Conservation (phyloP, 2,888 invertebrate species). For the Notocelia uddmanniana region DNA sequence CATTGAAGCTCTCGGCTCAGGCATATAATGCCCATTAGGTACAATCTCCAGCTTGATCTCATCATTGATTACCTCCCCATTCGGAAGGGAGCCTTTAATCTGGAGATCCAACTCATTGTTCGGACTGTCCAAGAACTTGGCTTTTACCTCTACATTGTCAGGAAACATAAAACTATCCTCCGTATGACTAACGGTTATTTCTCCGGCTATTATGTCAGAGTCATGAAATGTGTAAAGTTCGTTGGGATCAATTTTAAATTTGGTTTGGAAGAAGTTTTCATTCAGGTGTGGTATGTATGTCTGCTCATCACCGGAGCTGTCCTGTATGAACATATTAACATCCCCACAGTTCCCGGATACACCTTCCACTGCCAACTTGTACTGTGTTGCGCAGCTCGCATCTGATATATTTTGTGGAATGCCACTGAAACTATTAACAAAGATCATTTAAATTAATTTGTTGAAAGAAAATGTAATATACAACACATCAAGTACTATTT, state of each 20-base stretch:
- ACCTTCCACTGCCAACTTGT: conserved; percentile 81
- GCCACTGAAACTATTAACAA: conserved; percentile 76
- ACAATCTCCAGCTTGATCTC: conserved; percentile 64
- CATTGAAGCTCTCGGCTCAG: conserved; percentile 46
- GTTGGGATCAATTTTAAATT: conserved; percentile 83
- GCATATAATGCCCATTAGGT: conserved; percentile 72
- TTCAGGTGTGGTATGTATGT: conserved; percentile 75
- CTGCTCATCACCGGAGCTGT: conserved; percentile 77
- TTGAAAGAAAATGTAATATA: background rate
- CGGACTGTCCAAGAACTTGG: conserved; percentile 68
- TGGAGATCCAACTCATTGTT: conserved; percentile 67
- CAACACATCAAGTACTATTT: conserved; percentile 7
- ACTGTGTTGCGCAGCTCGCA: conserved; percentile 81
- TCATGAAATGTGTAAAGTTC: conserved; percentile 83
- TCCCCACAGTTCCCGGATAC: conserved; percentile 76
- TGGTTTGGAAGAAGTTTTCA: conserved; percentile 78
- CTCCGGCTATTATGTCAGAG: conserved; percentile 79
- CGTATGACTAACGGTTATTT: conserved; percentile 81
- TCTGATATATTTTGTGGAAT: conserved; percentile 83
- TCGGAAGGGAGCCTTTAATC: conserved; percentile 62
- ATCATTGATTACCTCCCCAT: conserved; percentile 72
- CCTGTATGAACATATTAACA: conserved; percentile 78
- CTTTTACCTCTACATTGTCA: conserved; percentile 69
- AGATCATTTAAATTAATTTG: conserved; percentile 20
- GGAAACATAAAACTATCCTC: conserved; percentile 76